These are phyloP conservation scores for Pimephales promelas DNA, from an alignment of 2,113 vertebrate genomes.

Conservation along the genomic window DNA sequence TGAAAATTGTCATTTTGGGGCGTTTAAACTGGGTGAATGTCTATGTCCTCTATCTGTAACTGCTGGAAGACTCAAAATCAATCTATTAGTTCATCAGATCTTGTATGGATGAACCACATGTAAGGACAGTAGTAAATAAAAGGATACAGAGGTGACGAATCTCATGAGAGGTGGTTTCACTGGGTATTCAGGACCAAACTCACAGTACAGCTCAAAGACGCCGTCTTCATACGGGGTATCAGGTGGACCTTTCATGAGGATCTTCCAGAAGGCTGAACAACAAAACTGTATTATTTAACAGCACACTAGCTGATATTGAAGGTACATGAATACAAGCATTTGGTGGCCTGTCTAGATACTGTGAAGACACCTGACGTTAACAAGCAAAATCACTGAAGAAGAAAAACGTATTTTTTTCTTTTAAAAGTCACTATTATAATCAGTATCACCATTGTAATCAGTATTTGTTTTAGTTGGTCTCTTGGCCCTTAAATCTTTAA, in stretches of 20 bases:
- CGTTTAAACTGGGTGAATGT: not conserved
- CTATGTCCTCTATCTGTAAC: not conserved
- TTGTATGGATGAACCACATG: no score
- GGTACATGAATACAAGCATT: not conserved
- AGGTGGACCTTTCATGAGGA: conserved; percentile 71
- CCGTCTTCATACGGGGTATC: conserved; percentile 69
- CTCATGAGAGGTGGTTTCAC: conserved; percentile 67
- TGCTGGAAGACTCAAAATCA: not conserved
- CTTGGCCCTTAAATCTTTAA: no score
- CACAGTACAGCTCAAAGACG: conserved; percentile 71
- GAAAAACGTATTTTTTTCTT: no score
- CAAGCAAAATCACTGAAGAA: no score
- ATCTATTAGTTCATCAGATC: not conserved
- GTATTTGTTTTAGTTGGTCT: no score
- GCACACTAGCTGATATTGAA: not conserved
- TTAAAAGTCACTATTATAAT: no score
- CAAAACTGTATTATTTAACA: not conserved
- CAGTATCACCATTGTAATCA: no score
- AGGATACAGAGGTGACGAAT: conserved; percentile 72
- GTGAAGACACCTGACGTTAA: no score
- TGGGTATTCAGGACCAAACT: conserved; percentile 70
- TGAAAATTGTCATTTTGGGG: not conserved
- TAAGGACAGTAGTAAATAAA: not conserved
- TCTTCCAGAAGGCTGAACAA: conserved; percentile 67
- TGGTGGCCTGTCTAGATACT: not conserved